Evolutionary conservation across 2,797 vertebrate species (phyloP).

Genomic region (Periparus ater): DNA sequence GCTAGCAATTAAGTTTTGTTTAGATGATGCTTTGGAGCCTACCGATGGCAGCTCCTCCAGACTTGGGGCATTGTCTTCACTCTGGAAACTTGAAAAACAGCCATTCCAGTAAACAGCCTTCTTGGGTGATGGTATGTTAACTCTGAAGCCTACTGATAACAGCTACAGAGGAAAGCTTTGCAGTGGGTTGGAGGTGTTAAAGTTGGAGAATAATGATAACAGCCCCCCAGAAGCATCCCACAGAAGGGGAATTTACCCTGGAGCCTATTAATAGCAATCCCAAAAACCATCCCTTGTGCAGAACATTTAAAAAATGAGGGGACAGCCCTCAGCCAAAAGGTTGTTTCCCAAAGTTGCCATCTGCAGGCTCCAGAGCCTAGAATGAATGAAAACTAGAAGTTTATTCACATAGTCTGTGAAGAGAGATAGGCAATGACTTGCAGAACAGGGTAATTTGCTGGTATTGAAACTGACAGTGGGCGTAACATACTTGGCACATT

Average conservation of each 20-base stretch:
- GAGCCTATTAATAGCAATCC: neutral
- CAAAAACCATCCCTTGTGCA: neutral
- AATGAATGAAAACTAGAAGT: conserved; percentile 33
- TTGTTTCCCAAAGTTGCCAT: neutral
- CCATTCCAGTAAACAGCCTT: neutral
- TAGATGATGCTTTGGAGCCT: neutral
- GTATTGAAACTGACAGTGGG: conserved; percentile 61
- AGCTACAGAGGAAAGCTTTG: neutral
- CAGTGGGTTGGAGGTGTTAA: neutral
- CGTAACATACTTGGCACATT: conserved; percentile 51
- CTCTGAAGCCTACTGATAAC: neutral
- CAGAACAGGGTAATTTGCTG: conserved; percentile 55
- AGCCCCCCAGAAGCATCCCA: neutral
- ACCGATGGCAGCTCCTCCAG: neutral
- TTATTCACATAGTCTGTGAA: conserved; percentile 55
- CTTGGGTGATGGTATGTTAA: neutral
- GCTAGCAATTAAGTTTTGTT: neutral
- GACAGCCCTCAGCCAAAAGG: neutral
- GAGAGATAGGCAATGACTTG: conserved; percentile 48
- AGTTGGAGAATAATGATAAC: neutral
- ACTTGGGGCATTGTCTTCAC: neutral
- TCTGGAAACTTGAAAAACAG: neutral
- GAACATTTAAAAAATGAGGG: neutral
- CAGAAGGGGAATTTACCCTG: neutral
- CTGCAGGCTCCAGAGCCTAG: neutral